Evolutionary conservation across 1,140 invertebrate genomes (phyloP), one percentile per base, ranked within the genome.

Genomic region (Saccostrea cuccullata): DNA sequence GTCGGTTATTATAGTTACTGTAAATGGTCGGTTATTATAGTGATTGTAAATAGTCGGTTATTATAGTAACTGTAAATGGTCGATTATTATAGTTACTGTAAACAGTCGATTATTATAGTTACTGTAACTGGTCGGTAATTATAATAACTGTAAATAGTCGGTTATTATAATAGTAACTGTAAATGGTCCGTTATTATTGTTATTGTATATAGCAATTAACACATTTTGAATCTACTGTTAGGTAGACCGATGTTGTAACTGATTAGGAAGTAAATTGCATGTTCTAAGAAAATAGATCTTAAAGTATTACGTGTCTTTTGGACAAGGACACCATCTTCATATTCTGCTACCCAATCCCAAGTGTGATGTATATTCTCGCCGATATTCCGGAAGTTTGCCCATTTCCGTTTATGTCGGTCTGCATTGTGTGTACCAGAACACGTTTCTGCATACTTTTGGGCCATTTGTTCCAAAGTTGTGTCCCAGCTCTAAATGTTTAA

Each of bases 311-410:
- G 70, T 77, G 70, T 77, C 26, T 77, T 77, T 36, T 77, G 70
- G 23, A 36, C 23, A 13, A 77, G 70, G 70, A 77, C 26, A 5
- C 70, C 70, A 13, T 77, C 36, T 77, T 77, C 26, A 30, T 77
- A 77, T 11, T 77, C 70, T 36, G 70, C 70, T 17, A 77, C 70
- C 70, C 70, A 77, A 30, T 77, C 70, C 70, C 70, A 77, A 13
- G 70, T 77, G 26, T 77, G 70, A 30, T 77, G 70, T 36, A 77
- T 77, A 77, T 77, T 77, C 26, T 77, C 70, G 12, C 70, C 70
- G 11, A 77, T 26, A 36, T 77, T 77, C 26, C 70, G 23, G 26
- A 77, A 77, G 23, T 77, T 26, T 6, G 26, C 70, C 70, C 70
- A 77, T 30, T 77, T 77, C 70, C 26, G 70, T 13, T 77, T 77